Evolutionary conservation across 1,140 invertebrate species (phyloP).

Genomic region (Odontomachus brunneus): DNA sequence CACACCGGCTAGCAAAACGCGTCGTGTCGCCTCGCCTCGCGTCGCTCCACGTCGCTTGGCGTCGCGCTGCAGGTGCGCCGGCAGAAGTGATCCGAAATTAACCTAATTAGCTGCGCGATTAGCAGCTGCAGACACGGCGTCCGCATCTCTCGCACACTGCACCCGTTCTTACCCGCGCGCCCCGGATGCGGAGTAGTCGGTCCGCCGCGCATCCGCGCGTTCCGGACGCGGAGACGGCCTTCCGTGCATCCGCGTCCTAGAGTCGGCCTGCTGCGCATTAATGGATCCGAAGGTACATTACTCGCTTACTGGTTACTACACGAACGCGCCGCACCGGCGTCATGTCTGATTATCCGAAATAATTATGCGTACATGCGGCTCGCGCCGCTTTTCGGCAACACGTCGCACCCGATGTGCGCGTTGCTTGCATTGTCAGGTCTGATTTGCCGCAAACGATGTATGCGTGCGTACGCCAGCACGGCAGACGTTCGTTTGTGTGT

Average conservation of each 20-base stretch:
- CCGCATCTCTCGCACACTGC: not conserved
- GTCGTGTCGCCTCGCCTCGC: not conserved
- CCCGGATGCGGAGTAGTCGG: too few species aligned
- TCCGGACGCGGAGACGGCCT: not conserved
- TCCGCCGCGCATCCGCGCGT: too few species aligned
- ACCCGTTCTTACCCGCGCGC: conserved; percentile 55
- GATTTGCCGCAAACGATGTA: not conserved
- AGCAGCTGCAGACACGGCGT: conserved; percentile 46
- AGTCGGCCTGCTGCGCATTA: conserved; percentile 41
- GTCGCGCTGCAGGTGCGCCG: conserved; percentile 46
- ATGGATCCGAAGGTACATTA: conserved; percentile 45
- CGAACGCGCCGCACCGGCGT: conserved; percentile 15
- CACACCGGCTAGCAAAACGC: conserved; percentile 33
- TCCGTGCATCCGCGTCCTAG: not conserved
- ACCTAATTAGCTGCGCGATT: conserved; percentile 67
- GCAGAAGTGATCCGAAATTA: conserved; percentile 55
- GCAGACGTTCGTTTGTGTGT: conserved; percentile 10
- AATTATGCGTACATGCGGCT: conserved; percentile 63
- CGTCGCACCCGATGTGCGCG: conserved; percentile 21
- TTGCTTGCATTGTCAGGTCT: conserved; percentile 5
- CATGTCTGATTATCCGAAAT: conserved; percentile 65
- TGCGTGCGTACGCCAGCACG: not conserved
- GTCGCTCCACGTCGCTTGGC: conserved; percentile 3
- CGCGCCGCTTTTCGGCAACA: conserved; percentile 52
- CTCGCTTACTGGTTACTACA: conserved; percentile 30